These are phyloP conservation scores for Ridgeia piscesae DNA, from an alignment of 1,140 invertebrate species.

Conservation along the genomic window DNA sequence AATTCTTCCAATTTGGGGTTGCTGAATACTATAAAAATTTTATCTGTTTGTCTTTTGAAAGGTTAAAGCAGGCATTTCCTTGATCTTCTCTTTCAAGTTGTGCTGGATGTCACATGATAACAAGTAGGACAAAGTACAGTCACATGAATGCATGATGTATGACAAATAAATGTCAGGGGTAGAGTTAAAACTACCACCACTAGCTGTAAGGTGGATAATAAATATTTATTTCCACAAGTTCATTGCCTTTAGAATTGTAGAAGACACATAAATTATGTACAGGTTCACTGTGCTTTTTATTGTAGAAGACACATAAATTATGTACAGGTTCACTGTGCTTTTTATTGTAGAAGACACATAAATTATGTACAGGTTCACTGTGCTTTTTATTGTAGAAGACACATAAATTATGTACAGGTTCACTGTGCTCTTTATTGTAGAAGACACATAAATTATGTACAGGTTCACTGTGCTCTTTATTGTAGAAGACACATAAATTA, in stretches of 20 bases:
- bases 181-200: too few species aligned
- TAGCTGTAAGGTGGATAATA: not conserved
- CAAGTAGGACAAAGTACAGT: too few species aligned
- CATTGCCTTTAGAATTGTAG: not conserved
- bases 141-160: too few species aligned
- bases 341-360: conserved; percentile 72
- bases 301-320: conserved; percentile 76
- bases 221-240: not conserved
- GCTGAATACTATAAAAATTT: too few species aligned
- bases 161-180: too few species aligned
- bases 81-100: too few species aligned
- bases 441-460: conserved; percentile 88
- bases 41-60: too few species aligned
- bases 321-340: conserved; percentile 79
- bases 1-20: too few species aligned
- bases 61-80: too few species aligned
- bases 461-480: conserved; percentile 66
- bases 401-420: conserved; percentile 86
- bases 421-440: conserved; percentile 48
- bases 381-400: conserved; percentile 66
- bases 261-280: conserved; percentile 74
- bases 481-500: conserved; percentile 79
- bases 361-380: conserved; percentile 83
- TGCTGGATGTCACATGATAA: too few species aligned
- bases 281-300: conserved; percentile 62